Evolutionary conservation across 2,888 invertebrate genomes (phyloP).

Genomic region (Dynastes hyllus): DNA sequence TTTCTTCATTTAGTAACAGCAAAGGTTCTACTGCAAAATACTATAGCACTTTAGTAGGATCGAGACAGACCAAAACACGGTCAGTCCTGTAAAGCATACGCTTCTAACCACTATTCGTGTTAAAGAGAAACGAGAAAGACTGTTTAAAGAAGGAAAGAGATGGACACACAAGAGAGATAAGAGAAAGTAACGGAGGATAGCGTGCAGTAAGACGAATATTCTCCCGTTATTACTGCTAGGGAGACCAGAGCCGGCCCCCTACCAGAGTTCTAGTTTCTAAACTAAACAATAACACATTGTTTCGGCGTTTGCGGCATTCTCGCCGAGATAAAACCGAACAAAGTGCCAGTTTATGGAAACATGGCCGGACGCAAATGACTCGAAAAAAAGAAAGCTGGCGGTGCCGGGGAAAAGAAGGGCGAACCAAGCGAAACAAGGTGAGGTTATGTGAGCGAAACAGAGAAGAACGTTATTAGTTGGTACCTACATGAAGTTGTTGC

Average conservation of each 20-base stretch:
- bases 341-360: constrained; percentile 38
- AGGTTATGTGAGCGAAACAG: not conserved
- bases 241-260: not conserved
- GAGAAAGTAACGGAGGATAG: constrained; percentile 7
- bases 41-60: not conserved
- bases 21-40: not conserved
- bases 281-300: constrained; percentile 49
- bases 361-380: constrained; percentile 27
- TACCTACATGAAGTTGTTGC: constrained; percentile 10
- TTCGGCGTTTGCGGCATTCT: constrained; percentile 43
- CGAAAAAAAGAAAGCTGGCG: not conserved
- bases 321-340: constrained; percentile 40
- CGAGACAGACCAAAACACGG: not conserved
- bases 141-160: not conserved
- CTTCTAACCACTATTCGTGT: not conserved
- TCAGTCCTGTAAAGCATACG: not conserved
- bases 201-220: constrained; percentile 27
- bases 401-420: not conserved
- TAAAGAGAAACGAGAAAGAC: not conserved
- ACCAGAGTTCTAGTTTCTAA: constrained; percentile 44
- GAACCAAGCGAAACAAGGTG: not conserved
- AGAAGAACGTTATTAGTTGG: constrained; percentile 6
- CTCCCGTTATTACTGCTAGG: constrained; percentile 7
- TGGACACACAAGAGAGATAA: not conserved
- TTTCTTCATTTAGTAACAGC: not conserved